Conservation (phyloP, 30 jellyfish, hydroid and myxozoan species). For the Pseudorhiza aurosa region DNA sequence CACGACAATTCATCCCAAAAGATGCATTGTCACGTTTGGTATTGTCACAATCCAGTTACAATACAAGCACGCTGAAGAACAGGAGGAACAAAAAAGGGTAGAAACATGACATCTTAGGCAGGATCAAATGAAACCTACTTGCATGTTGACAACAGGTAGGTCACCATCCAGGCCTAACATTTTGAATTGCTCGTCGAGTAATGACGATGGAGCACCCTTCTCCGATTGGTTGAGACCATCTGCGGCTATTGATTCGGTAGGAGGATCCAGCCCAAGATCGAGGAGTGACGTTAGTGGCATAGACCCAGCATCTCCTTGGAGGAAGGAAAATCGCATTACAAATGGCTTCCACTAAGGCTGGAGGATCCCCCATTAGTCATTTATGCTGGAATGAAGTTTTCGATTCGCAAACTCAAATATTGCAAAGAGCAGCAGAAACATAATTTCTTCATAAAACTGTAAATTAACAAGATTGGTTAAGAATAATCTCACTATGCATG, state of each 20-base stretch:
- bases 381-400: too few species aligned
- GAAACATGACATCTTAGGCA: background rate
- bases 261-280: slow-evolving; percentile 83
- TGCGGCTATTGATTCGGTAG: slow-evolving; percentile 3
- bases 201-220: slow-evolving; percentile 44
- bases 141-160: background rate
- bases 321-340: background rate
- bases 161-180: slow-evolving; percentile 69
- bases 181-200: slow-evolving; percentile 92
- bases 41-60: too few species aligned
- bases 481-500: too few species aligned
- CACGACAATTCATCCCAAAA: too few species aligned
- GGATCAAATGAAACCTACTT: background rate
- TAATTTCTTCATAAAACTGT: too few species aligned
- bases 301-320: background rate
- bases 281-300: slow-evolving; percentile 83
- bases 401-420: too few species aligned
- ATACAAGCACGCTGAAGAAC: too few species aligned
- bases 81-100: background rate
- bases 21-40: too few species aligned
- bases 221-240: slow-evolving; percentile 17
- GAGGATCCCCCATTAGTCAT: too few species aligned
- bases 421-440: too few species aligned
- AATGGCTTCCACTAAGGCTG: too few species aligned
- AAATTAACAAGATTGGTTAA: too few species aligned